phyloP scores from a whole-genome alignment of 2,888 invertebrate species.

The Geotrupes spiniger region DNA sequence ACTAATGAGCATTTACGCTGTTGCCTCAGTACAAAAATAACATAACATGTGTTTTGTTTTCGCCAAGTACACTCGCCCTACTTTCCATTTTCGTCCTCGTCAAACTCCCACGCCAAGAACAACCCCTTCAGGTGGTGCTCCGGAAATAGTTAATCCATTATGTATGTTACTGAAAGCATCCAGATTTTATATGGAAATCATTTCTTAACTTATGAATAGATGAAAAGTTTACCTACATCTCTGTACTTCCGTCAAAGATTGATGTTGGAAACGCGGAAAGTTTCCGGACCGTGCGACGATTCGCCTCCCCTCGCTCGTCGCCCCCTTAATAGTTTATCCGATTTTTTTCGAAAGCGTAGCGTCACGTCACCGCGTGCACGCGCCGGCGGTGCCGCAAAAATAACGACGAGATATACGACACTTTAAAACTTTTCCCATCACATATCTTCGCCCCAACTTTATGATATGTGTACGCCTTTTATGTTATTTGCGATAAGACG shows the following conservation, averaged over 20 bases:
- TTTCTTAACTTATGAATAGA: constrained; percentile 39
- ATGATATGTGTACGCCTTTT: no score
- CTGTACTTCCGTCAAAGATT: no score
- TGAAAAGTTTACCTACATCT: constrained; percentile 13
- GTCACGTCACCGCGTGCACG: background rate
- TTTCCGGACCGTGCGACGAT: no score
- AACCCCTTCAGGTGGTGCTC: constrained; percentile 37
- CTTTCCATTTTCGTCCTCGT: background rate
- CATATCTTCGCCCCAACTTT: no score
- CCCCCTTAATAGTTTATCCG: background rate
- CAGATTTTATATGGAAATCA: constrained; percentile 41
- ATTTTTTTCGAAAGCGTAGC: no score
- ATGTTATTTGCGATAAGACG: no score
- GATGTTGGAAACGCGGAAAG: no score
- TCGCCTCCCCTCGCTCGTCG: no score
- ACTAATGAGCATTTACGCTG: no score
- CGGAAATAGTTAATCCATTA: constrained; percentile 44
- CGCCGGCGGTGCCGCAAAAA: background rate
- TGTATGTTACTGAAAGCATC: constrained; percentile 42
- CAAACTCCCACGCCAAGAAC: background rate
- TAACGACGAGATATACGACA: no score
- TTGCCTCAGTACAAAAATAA: no score
- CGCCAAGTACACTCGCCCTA: background rate
- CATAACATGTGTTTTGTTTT: constrained; percentile 2
- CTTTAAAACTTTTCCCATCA: no score